Percentiles rank a stretch among this genome's conserved stretches.
phyloP scores from a whole-genome alignment of 37 sponge, comb jelly and placozoan species.

The Crambe crambe region DNA sequence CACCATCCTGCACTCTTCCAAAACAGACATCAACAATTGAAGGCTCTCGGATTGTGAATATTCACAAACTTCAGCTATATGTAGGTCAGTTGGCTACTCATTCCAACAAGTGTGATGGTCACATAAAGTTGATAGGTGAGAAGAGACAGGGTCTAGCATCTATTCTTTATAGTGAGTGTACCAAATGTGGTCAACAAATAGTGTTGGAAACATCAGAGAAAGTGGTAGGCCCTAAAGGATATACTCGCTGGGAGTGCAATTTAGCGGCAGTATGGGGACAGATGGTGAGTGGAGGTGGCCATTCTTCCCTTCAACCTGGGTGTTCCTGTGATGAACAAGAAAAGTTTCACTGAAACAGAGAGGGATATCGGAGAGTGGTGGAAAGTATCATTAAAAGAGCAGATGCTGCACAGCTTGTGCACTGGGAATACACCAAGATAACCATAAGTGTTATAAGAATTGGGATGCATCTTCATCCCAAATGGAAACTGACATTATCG shows the following conservation, averaged over 20 bases:
- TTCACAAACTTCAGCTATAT: too few relatives aligned
- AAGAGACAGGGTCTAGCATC: background rate
- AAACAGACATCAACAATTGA: too few relatives aligned
- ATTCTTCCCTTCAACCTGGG: background rate
- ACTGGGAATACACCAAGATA: background rate
- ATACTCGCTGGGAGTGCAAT: conserved; percentile 7
- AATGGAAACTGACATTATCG: conserved; percentile 19
- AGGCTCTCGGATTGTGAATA: too few relatives aligned
- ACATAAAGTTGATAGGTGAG: background rate
- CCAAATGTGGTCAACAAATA: background rate
- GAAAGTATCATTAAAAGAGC: background rate
- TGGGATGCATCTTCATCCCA: background rate
- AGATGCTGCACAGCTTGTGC: background rate
- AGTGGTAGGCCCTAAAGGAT: too few relatives aligned
- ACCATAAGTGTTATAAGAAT: background rate
- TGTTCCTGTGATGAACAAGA: conserved; percentile 1
- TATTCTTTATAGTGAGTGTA: background rate
- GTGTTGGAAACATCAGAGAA: too few relatives aligned
- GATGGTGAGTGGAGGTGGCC: background rate
- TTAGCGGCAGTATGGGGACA: conserved; percentile 14
- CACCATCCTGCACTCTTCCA: too few relatives aligned
- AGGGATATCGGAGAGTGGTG: background rate
- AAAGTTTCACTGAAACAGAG: background rate
- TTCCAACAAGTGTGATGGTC: background rate
- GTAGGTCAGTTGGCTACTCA: too few relatives aligned